Base-by-base conservation (phyloP, 2,888 invertebrate genomes). In the Phaedon cochleariae region DNA sequence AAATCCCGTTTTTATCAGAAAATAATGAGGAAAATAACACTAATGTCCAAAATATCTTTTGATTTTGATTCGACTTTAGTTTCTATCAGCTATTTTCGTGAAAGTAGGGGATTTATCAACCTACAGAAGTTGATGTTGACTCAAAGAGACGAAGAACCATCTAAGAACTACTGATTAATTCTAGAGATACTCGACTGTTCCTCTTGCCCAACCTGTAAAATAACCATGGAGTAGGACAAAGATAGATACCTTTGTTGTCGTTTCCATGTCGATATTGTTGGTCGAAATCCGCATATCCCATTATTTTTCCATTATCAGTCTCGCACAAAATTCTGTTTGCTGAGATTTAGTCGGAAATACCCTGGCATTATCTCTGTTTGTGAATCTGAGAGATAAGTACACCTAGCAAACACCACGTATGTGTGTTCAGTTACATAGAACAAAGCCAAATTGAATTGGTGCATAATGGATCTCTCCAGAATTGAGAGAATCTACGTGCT, bases 401-500 rank as follows among this genome's bases (percentile, higher is more conserved):
- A 62, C 62, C 57, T 67, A 62, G 69, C 69, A 69, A 69, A 69
- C 67, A 69, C 65, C 61, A 65, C 62, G 62, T 60, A 67, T 67
- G 69, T 65, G 63, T 67, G 63, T 70, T 67, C 65, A 67, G 67
- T 63, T 64, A 62, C 65, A 61, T 34, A 66, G 64, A 71, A 71
- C 69, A 71, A 71, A 69, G 71, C 71, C 65, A 71, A 71, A 71
- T 71, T 71, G 71, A 69, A 71, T 71, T 69, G 69, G 71, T 64
- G 67, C 64, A 69, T 71, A 71, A 71, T 71, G 67, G 69, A 71
- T 71, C 67, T 41, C 62, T 46, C 31, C 31, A 31, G 52, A 64
- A 66, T 66, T 62, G 53, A 41, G 58, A 59, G 57, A 53, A 53
- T 60, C 48, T 62, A 68, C 70, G 70, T 70, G 64, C 66, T 68